Evolutionary conservation across 2,113 vertebrate genomes (phyloP), one percentile per base, ranked within the genome.

Genomic region (Sigmodon hispidus): DNA sequence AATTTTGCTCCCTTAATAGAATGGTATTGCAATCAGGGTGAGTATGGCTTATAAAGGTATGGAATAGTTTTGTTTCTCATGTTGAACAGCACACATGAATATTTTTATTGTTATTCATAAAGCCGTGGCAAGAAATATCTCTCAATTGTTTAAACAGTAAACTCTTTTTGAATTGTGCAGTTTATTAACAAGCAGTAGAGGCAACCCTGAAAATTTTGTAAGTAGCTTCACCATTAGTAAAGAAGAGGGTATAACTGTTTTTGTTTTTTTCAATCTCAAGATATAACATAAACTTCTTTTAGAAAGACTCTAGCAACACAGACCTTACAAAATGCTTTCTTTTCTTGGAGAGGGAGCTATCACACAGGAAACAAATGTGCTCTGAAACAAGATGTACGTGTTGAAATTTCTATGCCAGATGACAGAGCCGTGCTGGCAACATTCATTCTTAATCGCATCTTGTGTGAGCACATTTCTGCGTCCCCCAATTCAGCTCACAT

Each of bases 61-160:
- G 31, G 2, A 72, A 61, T 61, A 29, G 36, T 40, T 79, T 92
- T 83, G 59, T 75, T 91, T 92, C 80, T 87, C 40, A 69, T 48
- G 12, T 50, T 80, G 26, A 3, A 50, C 26, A 72, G 26, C 2
- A 26, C n/a, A 7, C 12, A 87, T 75, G 19, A 93, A 3, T 59
- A 19, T 43, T 63, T 63, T 81, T 45, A 22, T 19, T 79, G 43
- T 90, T 94, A 52, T 59, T 85, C 94, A 21, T 52, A 52, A 94
- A 93, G 50, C 10, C 57, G 90, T 4, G 70, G 48, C 12, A 48
- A 50, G 26, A 76, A 48, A 70, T 67, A 21, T 24, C 67, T 89
- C 75, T n/a, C 6, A 79, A 84, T 81, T 87, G 95, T 73, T 89
- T 93, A 77, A 96, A 86, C 4, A 52, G 81, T 65, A 83, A 89